phyloP scores from a whole-genome alignment of 1,140 invertebrate species.

The Zaprionus vittiger region DNA sequence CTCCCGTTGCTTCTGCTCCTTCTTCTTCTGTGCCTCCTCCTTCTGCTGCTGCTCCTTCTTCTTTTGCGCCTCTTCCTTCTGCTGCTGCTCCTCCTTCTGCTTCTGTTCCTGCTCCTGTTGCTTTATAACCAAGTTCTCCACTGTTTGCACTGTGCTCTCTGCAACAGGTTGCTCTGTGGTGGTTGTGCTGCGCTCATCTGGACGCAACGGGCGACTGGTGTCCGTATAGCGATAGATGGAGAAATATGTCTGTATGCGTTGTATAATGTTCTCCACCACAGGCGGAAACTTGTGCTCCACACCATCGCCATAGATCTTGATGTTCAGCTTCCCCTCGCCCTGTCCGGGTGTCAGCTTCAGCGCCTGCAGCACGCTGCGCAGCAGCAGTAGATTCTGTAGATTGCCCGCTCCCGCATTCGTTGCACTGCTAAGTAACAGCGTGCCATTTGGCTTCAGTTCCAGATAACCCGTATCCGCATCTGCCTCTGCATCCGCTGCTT shows the following conservation, averaged over 20 bases:
- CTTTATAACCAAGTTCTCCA: background rate
- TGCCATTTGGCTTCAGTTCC: constrained; percentile 74
- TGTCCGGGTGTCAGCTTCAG: constrained; percentile 38
- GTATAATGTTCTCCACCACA: constrained; percentile 87
- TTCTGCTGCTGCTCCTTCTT: background rate
- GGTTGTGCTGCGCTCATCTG: constrained; percentile 41
- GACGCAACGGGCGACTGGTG: constrained; percentile 79
- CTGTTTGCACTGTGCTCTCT: background rate
- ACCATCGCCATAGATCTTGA: constrained; percentile 78
- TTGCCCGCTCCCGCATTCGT: constrained; percentile 42
- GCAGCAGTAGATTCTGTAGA: constrained; percentile 57
- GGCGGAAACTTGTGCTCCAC: constrained; percentile 87
- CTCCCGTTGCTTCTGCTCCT: background rate
- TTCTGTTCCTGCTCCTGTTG: background rate
- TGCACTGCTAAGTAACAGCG: constrained; percentile 47
- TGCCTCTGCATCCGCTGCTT: constrained; percentile 1
- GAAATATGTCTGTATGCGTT: constrained; percentile 87
- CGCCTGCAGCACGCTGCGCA: constrained; percentile 57
- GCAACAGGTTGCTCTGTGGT: background rate
- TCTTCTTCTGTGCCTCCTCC: background rate
- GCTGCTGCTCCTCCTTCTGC: background rate
- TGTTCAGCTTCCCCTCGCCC: constrained; percentile 35
- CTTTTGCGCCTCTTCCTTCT: background rate
- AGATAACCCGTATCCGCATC: constrained; percentile 45
- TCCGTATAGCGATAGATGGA: constrained; percentile 86